Evolutionary conservation across 1,140 invertebrate genomes (phyloP).

Genomic region (Campoletis sonorensis): DNA sequence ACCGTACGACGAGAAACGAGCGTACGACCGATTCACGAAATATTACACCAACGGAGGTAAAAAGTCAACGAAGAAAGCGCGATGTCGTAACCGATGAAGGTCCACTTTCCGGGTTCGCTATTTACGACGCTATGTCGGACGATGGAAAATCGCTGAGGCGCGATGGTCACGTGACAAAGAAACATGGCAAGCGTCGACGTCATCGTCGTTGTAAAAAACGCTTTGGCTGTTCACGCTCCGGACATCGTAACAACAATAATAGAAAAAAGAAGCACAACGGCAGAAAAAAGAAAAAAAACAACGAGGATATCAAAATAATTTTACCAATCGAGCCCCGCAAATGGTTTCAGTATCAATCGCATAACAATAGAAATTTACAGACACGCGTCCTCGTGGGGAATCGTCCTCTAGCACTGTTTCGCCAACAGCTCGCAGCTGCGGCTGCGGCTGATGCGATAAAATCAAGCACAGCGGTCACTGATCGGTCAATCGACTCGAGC

Average conservation of each 20-base stretch:
- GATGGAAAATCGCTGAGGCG: neutral
- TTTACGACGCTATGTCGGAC: neutral
- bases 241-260: neutral
- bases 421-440: neutral
- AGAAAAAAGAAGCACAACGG: neutral
- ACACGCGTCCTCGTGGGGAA: neutral
- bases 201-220: constrained; percentile 5
- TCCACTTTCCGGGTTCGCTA: neutral
- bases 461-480: neutral
- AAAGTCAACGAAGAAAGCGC: neutral
- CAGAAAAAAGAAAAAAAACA: neutral
- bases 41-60: neutral
- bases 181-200: neutral
- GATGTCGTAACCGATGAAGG: neutral
- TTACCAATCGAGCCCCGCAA: neutral
- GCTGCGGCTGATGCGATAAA: neutral
- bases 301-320: neutral
- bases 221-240: neutral
- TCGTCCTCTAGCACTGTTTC: neutral
- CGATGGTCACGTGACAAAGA: neutral
- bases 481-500: neutral
- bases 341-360: neutral
- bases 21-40: neutral
- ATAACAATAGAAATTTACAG: neutral
- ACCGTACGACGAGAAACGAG: neutral